These are phyloP conservation scores for Gorsachius goisagi DNA, from an alignment of 2,113 vertebrate genomes.

Conservation along the genomic window DNA sequence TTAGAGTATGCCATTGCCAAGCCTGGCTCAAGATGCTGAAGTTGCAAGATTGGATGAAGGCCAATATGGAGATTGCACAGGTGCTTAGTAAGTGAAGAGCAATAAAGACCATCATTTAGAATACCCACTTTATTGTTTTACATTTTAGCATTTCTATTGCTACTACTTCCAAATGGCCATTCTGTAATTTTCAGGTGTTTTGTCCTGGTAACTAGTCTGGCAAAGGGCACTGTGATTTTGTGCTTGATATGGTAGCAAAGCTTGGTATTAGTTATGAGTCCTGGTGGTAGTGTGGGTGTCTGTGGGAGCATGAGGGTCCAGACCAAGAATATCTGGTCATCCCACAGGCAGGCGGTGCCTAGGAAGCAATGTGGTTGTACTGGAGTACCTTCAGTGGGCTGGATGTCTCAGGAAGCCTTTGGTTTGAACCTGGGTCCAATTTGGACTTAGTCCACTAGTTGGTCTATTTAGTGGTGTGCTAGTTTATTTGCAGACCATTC, in stretches of 20 bases:
- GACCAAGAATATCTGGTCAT: not conserved
- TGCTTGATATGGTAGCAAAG: rapidly evolving
- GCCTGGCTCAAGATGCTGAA: not conserved
- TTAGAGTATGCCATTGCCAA: not conserved
- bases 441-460: no score
- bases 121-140: not conserved
- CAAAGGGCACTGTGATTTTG: not conserved
- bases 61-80: not conserved
- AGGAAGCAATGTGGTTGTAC: rapidly evolving
- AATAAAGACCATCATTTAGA: not conserved
- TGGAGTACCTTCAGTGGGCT: not conserved
- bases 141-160: not conserved
- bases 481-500: not conserved
- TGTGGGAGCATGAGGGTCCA: rapidly evolving
- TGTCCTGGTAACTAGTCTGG: not conserved
- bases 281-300: not conserved
- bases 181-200: not conserved
- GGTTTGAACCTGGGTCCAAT: not conserved
- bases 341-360: not conserved
- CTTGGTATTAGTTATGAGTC: not conserved
- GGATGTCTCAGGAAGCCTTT: not conserved
- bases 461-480: not conserved
- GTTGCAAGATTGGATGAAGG: not conserved
- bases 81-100: not conserved
- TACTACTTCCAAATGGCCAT: not conserved